These are phyloP conservation scores for Numenius phaeopus DNA, from an alignment of 2,797 vertebrate genomes.

Conservation along the genomic window DNA sequence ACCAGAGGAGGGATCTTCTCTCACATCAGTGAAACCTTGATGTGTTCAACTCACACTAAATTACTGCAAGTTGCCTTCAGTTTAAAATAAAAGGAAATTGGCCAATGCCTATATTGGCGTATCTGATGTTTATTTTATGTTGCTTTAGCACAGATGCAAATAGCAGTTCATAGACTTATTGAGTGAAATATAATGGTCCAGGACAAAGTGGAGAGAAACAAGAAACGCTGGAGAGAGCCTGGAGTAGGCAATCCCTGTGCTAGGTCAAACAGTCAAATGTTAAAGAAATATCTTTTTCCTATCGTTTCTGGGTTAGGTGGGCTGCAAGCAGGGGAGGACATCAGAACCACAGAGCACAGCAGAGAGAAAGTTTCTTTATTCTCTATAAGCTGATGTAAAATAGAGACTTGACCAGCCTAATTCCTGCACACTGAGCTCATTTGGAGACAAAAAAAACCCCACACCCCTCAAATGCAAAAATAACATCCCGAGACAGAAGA, in stretches of 20 bases:
- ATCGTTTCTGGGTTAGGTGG: background rate
- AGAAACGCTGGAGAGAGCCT: background rate
- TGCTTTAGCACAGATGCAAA: background rate
- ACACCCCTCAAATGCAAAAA: background rate
- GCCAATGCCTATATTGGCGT: too few species aligned
- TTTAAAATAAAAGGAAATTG: background rate
- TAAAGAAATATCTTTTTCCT: background rate
- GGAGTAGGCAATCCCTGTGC: background rate
- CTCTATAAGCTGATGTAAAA: background rate
- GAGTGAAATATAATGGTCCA: background rate
- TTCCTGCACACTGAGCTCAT: background rate
- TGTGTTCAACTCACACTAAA: background rate
- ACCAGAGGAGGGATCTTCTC: background rate
- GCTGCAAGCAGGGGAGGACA: background rate
- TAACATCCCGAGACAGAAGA: background rate
- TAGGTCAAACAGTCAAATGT: background rate
- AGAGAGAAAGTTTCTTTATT: background rate
- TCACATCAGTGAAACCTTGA: background rate
- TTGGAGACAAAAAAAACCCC: background rate
- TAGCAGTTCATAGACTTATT: background rate
- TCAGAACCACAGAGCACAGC: background rate
- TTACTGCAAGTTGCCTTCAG: background rate
- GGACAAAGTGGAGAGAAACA: background rate
- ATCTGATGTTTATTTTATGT: background rate
- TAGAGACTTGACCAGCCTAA: background rate